Conservation (phyloP, 2,888 invertebrate genomes). For the Ophioninae sp. region DNA sequence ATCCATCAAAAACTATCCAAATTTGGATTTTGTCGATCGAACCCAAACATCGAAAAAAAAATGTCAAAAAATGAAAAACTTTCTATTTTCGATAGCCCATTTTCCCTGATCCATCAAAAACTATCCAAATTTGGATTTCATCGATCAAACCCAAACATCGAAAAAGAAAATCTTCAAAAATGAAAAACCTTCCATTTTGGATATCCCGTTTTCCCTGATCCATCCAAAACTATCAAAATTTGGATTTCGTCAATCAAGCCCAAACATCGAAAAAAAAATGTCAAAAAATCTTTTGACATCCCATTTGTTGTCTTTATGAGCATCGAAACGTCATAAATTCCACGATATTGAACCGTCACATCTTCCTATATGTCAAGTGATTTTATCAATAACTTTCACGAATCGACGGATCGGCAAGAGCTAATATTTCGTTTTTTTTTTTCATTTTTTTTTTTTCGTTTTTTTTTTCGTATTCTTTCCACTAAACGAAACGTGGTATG, state of each 20-base stretch:
- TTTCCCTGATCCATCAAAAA: background rate
- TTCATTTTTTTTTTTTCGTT: too few species aligned
- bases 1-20: too few species aligned
- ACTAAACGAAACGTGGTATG: background rate
- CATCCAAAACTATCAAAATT: too few species aligned
- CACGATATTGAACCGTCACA: background rate
- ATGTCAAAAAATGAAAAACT: too few species aligned
- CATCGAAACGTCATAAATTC: constrained; percentile 10
- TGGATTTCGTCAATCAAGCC: background rate
- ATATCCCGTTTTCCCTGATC: background rate
- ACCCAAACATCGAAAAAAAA: background rate
- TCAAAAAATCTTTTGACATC: background rate
- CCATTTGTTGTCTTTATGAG: background rate
- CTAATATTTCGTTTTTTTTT: too few species aligned
- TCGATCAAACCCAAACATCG: background rate
- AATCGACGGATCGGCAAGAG: background rate
- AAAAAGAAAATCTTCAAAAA: background rate
- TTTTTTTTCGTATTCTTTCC: constrained; percentile 1
- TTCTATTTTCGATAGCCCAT: background rate
- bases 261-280: background rate
- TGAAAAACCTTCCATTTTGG: background rate
- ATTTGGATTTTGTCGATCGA: background rate
- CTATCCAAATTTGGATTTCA: background rate
- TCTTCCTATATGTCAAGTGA: constrained; percentile 4
- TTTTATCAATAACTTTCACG: constrained; percentile 25